Evolutionary conservation across 1,140 invertebrate genomes (phyloP).

Genomic region (Eriocheir sinensis): DNA sequence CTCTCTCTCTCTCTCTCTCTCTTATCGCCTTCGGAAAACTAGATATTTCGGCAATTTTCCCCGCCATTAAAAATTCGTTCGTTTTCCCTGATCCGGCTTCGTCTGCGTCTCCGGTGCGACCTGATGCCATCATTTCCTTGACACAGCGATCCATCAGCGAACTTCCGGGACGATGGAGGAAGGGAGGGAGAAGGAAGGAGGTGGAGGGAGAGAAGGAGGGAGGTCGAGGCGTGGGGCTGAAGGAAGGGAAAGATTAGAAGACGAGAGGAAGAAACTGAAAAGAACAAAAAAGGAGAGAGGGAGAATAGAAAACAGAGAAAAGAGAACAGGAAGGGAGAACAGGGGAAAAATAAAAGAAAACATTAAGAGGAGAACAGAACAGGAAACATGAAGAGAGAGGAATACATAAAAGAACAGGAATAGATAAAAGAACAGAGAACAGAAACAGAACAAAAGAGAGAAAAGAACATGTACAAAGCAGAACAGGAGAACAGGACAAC

Average conservation of each 20-base stretch:
- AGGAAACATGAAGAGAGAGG: not conserved
- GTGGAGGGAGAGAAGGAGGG: not conserved
- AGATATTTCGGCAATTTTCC: not conserved
- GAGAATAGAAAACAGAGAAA: too few species aligned
- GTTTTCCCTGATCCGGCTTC: not conserved
- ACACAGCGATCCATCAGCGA: not conserved
- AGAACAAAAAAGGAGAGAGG: too few species aligned
- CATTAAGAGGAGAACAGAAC: not conserved
- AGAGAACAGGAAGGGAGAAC: too few species aligned
- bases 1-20: conserved; percentile 4
- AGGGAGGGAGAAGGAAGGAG: not conserved
- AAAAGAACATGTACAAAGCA: not conserved
- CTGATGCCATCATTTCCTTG: conserved; percentile 44
- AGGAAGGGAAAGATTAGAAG: not conserved
- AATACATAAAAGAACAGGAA: not conserved
- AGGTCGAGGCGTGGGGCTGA: not conserved
- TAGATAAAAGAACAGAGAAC: not conserved
- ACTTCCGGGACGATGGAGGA: not conserved
- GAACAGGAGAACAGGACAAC: not conserved
- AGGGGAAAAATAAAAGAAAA: not conserved
- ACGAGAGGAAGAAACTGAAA: too few species aligned
- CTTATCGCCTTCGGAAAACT: too few species aligned
- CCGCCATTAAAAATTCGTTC: conserved; percentile 14
- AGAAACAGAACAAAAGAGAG: not conserved
- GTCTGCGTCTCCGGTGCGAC: conserved; percentile 46